phyloP scores from a whole-genome alignment of 2,888 invertebrate genomes.

The Caenorhabditis virilis region DNA sequence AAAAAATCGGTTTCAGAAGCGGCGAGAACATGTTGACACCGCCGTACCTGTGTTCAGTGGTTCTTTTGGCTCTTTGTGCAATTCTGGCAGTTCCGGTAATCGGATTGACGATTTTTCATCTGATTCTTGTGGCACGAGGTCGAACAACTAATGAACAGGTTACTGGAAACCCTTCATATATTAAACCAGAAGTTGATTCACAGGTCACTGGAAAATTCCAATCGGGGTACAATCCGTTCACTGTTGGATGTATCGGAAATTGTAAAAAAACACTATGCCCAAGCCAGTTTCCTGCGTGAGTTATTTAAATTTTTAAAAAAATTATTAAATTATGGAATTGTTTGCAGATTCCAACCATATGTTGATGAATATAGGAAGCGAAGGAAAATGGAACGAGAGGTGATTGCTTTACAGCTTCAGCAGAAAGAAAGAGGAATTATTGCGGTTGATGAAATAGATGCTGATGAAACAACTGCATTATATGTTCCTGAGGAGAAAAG shows the following conservation, averaged over 20 bases:
- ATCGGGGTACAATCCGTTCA: conserved; percentile 97
- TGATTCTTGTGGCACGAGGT: conserved; percentile 92
- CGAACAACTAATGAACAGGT: conserved; percentile 97
- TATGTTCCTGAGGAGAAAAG: conserved; percentile 53
- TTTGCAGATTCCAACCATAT: conserved; percentile 27
- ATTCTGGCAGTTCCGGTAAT: conserved; percentile 93
- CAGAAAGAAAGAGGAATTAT: conserved; percentile 9
- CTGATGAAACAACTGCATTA: conserved; percentile 46
- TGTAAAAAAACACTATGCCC: conserved; percentile 94
- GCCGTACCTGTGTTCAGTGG: conserved; percentile 75
- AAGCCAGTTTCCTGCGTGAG: conserved; percentile 92
- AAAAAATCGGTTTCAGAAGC: too few species aligned
- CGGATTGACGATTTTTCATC: conserved; percentile 95
- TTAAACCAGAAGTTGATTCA: conserved; percentile 14
- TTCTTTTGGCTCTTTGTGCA: conserved; percentile 85
- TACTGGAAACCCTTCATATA: neutral
- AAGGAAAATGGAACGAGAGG: conserved; percentile 14
- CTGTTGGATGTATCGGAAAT: conserved; percentile 90
- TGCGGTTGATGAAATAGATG: conserved; percentile 18
- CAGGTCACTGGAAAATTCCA: conserved; percentile 96
- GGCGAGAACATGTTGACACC: conserved; percentile 53
- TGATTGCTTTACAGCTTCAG: conserved; percentile 4
- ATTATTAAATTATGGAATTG: neutral
- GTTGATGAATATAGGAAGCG: conserved; percentile 18
- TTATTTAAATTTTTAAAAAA: conserved; percentile 5